Evolutionary conservation across 2,888 invertebrate species (phyloP).

Genomic region (Eilema sororculum): DNA sequence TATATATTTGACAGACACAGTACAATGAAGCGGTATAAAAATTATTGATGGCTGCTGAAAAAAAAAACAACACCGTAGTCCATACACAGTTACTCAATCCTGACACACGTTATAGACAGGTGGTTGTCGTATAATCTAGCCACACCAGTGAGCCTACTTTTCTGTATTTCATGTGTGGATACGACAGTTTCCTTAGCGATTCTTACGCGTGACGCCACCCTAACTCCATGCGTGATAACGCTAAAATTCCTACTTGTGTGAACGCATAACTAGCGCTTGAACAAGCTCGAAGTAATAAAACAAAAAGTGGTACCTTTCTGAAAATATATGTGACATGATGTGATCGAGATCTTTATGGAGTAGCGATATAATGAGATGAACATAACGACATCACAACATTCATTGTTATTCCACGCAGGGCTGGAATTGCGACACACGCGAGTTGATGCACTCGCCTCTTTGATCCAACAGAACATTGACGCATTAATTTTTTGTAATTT

Average conservation of each 20-base stretch:
- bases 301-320: background rate
- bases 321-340: background rate
- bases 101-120: too few relatives aligned
- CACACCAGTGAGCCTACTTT: too few relatives aligned
- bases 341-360: conserved; percentile 10
- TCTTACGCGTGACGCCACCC: too few relatives aligned
- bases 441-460: background rate
- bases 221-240: too few relatives aligned
- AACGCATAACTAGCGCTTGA: background rate
- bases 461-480: background rate
- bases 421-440: conserved; percentile 9
- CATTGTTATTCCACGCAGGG: conserved; percentile 16
- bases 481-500: background rate
- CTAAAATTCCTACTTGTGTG: background rate
- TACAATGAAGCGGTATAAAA: too few relatives aligned
- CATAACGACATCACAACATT: conserved; percentile 7
- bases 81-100: too few relatives aligned
- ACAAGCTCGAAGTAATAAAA: background rate
- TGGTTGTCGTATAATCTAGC: too few relatives aligned
- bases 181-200: too few relatives aligned
- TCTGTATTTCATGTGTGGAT: too few relatives aligned
- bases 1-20: too few relatives aligned
- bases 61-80: too few relatives aligned
- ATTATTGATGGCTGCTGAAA: too few relatives aligned
- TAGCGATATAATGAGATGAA: conserved; percentile 3